phyloP scores from a whole-genome alignment of 2,797 vertebrate species.

The Phalanger gymnotis region DNA sequence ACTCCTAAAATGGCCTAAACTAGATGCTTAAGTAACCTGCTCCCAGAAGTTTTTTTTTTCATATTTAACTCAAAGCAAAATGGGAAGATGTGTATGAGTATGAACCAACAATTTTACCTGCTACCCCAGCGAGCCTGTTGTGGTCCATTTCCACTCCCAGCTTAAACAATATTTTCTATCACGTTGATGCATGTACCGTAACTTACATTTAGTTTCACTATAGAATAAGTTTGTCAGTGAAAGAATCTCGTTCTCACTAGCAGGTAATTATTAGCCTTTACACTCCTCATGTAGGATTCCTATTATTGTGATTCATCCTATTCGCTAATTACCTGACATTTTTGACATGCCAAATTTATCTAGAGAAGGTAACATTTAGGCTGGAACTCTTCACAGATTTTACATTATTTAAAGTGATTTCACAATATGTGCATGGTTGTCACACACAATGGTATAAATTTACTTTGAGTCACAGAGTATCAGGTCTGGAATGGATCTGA shows the following conservation, averaged over 20 bases:
- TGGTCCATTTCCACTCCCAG: not conserved
- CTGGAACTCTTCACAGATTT: slow-evolving; percentile 39
- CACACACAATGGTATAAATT: not conserved
- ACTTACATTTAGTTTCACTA: slow-evolving; percentile 51
- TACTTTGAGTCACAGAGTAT: not conserved
- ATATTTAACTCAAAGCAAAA: not conserved
- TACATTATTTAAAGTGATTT: slow-evolving; percentile 57
- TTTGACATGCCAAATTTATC: slow-evolving; percentile 56
- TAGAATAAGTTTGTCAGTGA: slow-evolving; percentile 48
- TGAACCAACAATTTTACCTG: not conserved
- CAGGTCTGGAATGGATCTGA: not conserved
- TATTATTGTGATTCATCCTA: slow-evolving; percentile 32
- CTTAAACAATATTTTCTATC: slow-evolving; percentile 1
- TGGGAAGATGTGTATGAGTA: not conserved
- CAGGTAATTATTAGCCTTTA: not conserved
- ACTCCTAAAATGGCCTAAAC: not conserved
- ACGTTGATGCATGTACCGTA: not conserved
- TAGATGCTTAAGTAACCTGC: slow-evolving; percentile 17
- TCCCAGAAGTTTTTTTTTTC: slow-evolving; percentile 8
- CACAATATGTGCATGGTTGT: slow-evolving; percentile 27
- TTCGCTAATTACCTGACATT: slow-evolving; percentile 45
- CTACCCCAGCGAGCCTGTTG: not conserved
- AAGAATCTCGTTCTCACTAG: slow-evolving; percentile 26
- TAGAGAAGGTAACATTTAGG: slow-evolving; percentile 40
- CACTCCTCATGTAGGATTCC: slow-evolving; percentile 30